Base-by-base conservation (phyloP, 2,888 invertebrate species). In the Tachina lurida region DNA sequence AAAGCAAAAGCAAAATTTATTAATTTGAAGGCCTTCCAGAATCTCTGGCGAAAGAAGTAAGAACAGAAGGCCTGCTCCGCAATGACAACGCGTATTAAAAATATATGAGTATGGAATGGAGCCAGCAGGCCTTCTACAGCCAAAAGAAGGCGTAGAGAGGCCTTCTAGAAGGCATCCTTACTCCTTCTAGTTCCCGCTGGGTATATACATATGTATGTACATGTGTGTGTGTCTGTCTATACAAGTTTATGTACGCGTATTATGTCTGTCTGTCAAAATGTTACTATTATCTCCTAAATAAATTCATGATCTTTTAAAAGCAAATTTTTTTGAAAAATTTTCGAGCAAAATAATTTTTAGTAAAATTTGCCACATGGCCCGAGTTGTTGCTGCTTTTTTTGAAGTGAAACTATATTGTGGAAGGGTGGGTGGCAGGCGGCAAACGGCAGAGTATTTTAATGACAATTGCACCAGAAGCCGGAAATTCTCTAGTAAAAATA, bases 391-490 rank as follows among this genome's bases (percentile, higher is more conserved):
- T n/a, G n/a, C n/a, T 54, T 9, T 49, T 39, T 67, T 22, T 45
- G 41, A 62, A 62, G 2, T 0, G 12, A 62, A 45, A 17, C 5
- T 67, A 2, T 22, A 52, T 17, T n/a, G 12, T 10, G n/a, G 52
- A 39, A 43, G 62, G 43, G 62, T 62, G 62, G 39, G 10, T 15
- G 22, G 54, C 17, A 41, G 65, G 49, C 7, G 63, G 71, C 12
- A 22, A 3, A 3, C 22, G 22, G 31, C 31, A 31, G 31, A 43
- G 5, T 17, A 45, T 60, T 62, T 47, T 49, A 47, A 82, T 76
- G 65, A 75, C 81, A 85, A 45, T 75, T 85, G 70, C 82, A 62
- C 22, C 52, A 74, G 47, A 82, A 75, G 68, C 85, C 78, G 83
- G 82, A 86, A 86, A 83, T 83, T 71, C 65, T 56, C 54, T 68